Evolutionary conservation across 1,140 invertebrate species (phyloP).

Genomic region (Ceratoteleas bidentatus): DNA sequence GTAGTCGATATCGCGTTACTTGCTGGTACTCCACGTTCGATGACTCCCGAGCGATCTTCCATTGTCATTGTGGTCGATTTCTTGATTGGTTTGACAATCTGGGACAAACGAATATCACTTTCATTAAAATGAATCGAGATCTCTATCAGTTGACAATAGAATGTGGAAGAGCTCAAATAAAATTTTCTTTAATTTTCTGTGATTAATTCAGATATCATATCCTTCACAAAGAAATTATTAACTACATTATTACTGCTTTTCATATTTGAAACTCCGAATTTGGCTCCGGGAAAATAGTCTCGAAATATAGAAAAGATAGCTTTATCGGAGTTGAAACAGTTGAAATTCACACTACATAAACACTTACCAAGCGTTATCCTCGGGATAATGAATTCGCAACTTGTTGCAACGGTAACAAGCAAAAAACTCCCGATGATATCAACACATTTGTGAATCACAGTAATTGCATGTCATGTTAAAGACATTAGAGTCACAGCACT

Average conservation of each 20-base stretch:
- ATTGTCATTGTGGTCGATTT: constrained; percentile 78
- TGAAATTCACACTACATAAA: constrained; percentile 22
- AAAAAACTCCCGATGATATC: constrained; percentile 38
- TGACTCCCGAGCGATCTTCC: constrained; percentile 79
- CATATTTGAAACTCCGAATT: no score
- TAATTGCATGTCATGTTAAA: constrained; percentile 33
- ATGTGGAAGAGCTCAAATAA: no score
- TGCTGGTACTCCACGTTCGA: constrained; percentile 77
- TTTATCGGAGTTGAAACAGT: constrained; percentile 7
- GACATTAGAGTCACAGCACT: constrained; percentile 44
- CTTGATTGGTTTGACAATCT: constrained; percentile 28
- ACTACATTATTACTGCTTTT: not conserved
- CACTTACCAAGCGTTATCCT: constrained; percentile 49
- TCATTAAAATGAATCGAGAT: not conserved
- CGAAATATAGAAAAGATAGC: not conserved
- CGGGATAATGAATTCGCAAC: constrained; percentile 52
- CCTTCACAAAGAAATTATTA: not conserved
- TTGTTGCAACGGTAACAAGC: constrained; percentile 47
- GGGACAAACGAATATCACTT: constrained; percentile 2
- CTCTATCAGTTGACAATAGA: no score
- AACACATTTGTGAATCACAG: constrained; percentile 38
- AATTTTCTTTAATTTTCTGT: not conserved
- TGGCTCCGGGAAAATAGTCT: no score
- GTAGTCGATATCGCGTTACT: constrained; percentile 71
- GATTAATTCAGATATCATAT: not conserved